Evolutionary conservation across 2,888 invertebrate genomes (phyloP), one percentile per base, ranked within the genome.

Genomic region (Nymphalis urticae): DNA sequence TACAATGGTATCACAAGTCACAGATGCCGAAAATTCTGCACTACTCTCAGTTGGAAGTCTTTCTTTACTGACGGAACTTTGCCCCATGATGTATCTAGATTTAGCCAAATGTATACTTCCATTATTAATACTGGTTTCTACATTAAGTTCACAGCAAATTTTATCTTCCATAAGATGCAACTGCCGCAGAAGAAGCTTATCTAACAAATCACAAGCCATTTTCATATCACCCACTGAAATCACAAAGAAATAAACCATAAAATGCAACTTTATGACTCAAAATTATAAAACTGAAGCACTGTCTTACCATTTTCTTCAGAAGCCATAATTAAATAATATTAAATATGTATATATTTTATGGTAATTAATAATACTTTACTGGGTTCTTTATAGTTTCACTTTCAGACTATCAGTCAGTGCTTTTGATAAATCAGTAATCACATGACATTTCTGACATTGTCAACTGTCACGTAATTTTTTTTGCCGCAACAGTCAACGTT

Each of bases 51-150:
- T 94, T 2, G 96, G 96, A 54, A 97, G 90, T 79, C 96, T 95
- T 16, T 96, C 88, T 19, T 93, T 87, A 67, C 96, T 95, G 8
- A 97, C 95, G 10, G 94, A 94, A 75, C 94, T 95, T 69, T 95
- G 95, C 0, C 97, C 97, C 91, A 96, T 94, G 62, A 97, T 96
- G 77, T 97, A 97, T 63, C 97, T 94, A 10, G 92, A 86, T 69
- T 97, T 97, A 0, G 97, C 97, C 60, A 97, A 85, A 76, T 96
- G 94, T 58, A 95, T 93, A 81, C 95, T 95, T 0, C 97, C 97
- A 76, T 94, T 94, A 66, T 95, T 94, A 76, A 95, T 94, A 61
- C 93, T 88, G 13, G 94, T 93, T 86, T 97, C 97, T 68, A 97
- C 93, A 74, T 95, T 94, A 1, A 96, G 78, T 82, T 95, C 96